Evolutionary conservation across 1,140 invertebrate genomes (phyloP), one percentile per base, ranked within the genome.

Genomic region (Tetranychus cinnabarinus): DNA sequence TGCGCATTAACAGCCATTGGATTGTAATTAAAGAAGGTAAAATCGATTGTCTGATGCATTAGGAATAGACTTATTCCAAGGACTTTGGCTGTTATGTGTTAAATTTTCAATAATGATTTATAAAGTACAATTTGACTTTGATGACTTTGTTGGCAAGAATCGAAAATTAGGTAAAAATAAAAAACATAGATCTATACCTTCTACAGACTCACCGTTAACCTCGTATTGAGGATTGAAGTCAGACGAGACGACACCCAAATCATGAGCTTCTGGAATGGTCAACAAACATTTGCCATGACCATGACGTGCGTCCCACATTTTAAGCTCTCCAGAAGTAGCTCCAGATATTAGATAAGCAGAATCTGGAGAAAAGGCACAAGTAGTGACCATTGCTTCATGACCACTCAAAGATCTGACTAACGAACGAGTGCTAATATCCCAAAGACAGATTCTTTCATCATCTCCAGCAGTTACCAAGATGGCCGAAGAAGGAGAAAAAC

Each of bases 361-460:
- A 69, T 84, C 81, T 0, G 82, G 79, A 1, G 79, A 78, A 65
- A 84, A 84, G 34, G 77, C 71, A 4, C 79, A 68, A 8, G 77
- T 74, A 52, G 79, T 77, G 6, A 68, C 56, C 65, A 64, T 77
- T 58, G 80, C 81, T 68, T 84, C 82, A 67, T 84, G 82, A 34
- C 79, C 77, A 61, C 76, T 74, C 64, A 82, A 76, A 45, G 74
- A 77, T 65, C 81, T 82, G 58, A 82, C 71, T 36, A 83, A 69
- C 62, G 69, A 76, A 67, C 78, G 74, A 52, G 78, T 77, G 23
- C 79, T 70, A 15, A 85, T 70, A 72, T 86, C 80, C 82, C 83
- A 86, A 37, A 86, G 69, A 66, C 81, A 81, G 5, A 84, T 72
- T 42, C 77, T 77, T 45, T 84, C 82, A 70, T 82, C 83, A 72